Evolutionary conservation across 2,113 vertebrate genomes (phyloP).

Genomic region (Oreochromis spilurus): DNA sequence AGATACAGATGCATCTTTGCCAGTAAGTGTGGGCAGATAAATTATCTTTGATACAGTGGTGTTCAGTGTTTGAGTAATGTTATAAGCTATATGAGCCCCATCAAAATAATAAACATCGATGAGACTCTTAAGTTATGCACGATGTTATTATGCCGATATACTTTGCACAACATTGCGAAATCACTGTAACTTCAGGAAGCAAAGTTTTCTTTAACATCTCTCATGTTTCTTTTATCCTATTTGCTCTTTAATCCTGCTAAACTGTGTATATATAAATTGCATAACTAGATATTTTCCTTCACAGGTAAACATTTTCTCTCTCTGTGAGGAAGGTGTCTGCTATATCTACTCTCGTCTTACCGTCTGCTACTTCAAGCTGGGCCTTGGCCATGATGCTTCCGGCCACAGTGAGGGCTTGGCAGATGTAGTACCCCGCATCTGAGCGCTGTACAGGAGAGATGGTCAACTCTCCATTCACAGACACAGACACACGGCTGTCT

Average conservation of each 20-base stretch:
- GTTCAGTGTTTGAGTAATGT: background rate
- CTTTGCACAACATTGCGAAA: background rate
- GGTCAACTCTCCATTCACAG: slow-evolving; percentile 84
- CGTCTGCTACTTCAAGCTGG: slow-evolving; percentile 94
- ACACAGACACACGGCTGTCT: slow-evolving; percentile 84
- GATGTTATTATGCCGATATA: background rate
- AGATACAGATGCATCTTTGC: background rate
- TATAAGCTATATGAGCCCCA: background rate
- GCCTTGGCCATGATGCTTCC: slow-evolving; percentile 95
- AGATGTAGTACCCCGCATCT: slow-evolving; percentile 91
- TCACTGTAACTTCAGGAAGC: background rate
- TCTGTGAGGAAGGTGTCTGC: background rate
- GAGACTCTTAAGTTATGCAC: background rate
- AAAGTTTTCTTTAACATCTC: background rate
- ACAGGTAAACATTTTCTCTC: background rate
- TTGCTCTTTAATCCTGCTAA: background rate
- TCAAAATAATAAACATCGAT: background rate
- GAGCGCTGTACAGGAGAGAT: slow-evolving; percentile 86
- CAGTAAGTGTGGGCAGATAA: background rate
- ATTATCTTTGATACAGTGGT: background rate
- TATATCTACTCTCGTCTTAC: slow-evolving; percentile 64
- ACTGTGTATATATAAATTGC: background rate
- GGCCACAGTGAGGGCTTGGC: slow-evolving; percentile 91
- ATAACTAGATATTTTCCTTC: background rate
- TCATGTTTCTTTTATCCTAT: background rate